Percentiles rank a stretch among this genome's conserved stretches.
phyloP scores from a whole-genome alignment of 2,888 invertebrate species.

The Eupithecia dodoneata region DNA sequence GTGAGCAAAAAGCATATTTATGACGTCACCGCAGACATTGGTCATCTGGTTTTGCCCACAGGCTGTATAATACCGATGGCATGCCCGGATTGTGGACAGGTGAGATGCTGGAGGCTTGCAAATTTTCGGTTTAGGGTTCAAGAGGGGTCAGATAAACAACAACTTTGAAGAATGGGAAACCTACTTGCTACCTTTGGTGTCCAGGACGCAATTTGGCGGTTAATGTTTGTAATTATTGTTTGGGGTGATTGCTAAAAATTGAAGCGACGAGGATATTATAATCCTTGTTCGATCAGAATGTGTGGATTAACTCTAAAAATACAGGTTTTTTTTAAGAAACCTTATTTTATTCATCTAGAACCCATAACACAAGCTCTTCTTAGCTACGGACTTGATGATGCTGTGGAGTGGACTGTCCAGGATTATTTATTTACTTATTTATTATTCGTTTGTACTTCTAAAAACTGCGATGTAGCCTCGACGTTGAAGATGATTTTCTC shows the following conservation, averaged over 20 bases:
- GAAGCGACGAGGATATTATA: neutral
- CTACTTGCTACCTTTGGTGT: neutral
- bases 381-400: too few relatives aligned
- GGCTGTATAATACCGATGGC: conserved; percentile 61
- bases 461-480: too few relatives aligned
- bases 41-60: conserved; percentile 34
- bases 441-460: too few relatives aligned
- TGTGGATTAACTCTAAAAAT: too few relatives aligned
- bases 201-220: neutral
- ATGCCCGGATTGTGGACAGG: conserved; percentile 73
- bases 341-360: too few relatives aligned
- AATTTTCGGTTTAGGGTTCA: conserved; percentile 33
- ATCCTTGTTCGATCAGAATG: neutral
- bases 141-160: neutral
- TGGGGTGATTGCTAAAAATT: neutral
- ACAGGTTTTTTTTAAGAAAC: too few relatives aligned
- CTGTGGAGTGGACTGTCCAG: too few relatives aligned
- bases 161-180: neutral
- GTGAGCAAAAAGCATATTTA: conserved; percentile 48
- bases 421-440: too few relatives aligned
- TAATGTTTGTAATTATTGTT: neutral
- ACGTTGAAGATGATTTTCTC: too few relatives aligned
- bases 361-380: too few relatives aligned
- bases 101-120: conserved; percentile 62
- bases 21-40: conserved; percentile 58